Percentiles rank a stretch among this genome's conserved stretches.
These are phyloP conservation scores for Epizoanthus scotinus DNA, from an alignment of 92 coral and sea anemone genomes.

Conservation along the genomic window DNA sequence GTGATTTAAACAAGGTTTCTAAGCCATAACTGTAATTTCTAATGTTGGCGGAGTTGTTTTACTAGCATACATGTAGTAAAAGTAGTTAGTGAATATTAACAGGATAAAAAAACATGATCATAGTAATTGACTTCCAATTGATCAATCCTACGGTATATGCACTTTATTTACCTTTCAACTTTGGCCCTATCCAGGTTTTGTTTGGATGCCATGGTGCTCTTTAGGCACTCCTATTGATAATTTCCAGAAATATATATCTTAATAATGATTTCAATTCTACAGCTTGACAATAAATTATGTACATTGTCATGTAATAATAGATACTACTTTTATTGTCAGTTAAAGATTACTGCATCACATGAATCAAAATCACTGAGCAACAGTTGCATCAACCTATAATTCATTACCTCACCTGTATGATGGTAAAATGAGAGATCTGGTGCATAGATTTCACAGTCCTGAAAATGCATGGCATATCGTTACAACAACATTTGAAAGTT, in stretches of 20 bases:
- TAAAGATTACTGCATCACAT: neutral
- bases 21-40: too few relatives aligned
- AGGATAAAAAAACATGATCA: too few relatives aligned
- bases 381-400: neutral
- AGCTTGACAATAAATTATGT: too few relatives aligned
- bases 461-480: neutral
- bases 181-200: conserved; percentile 66
- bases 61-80: too few relatives aligned
- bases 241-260: neutral
- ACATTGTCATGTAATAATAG: too few relatives aligned
- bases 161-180: conserved; percentile 48
- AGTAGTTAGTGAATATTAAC: too few relatives aligned
- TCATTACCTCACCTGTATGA: conserved; percentile 72
- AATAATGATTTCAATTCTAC: neutral
- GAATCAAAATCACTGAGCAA: neutral
- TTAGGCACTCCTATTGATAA: conserved; percentile 80
- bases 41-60: too few relatives aligned
- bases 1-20: too few relatives aligned
- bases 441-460: conserved; percentile 85
- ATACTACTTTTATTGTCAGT: too few relatives aligned
- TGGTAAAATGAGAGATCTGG: conserved; percentile 84
- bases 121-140: too few relatives aligned
- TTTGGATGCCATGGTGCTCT: conserved; percentile 95
- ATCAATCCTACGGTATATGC: too few relatives aligned
- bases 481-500: neutral